Percentiles rank a stretch among this genome's conserved stretches.
Evolutionary conservation across 2,113 vertebrate species (phyloP).

Genomic region (Peromyscus californicus): DNA sequence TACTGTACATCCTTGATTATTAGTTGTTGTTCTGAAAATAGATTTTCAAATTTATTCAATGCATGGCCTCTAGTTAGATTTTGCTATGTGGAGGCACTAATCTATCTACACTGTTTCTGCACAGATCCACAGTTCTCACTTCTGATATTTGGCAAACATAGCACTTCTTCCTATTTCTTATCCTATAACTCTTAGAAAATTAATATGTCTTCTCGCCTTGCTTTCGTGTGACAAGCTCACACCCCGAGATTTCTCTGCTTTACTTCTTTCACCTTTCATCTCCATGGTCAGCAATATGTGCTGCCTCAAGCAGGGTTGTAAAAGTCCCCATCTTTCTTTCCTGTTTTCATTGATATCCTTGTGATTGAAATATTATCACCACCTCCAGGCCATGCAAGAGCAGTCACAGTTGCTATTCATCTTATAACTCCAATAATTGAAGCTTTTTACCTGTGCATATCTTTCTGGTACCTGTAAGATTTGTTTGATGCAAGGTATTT

Average conservation of each 20-base stretch:
- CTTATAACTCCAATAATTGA: slow-evolving; percentile 68
- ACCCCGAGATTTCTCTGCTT: background rate
- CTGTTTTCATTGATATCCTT: slow-evolving; percentile 55
- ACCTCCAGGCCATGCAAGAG: slow-evolving; percentile 71
- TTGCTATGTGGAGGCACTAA: slow-evolving; percentile 18
- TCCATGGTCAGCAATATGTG: slow-evolving; percentile 32
- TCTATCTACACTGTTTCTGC: background rate
- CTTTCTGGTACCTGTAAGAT: slow-evolving; percentile 53
- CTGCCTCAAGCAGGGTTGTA: slow-evolving; percentile 49
- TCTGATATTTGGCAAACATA: background rate
- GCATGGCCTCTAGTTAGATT: background rate
- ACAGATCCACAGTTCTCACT: background rate
- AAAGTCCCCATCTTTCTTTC: slow-evolving; percentile 15
- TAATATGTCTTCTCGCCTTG: background rate
- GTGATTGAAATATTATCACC: slow-evolving; percentile 78
- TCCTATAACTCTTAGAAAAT: slow-evolving; percentile 30
- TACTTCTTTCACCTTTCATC: slow-evolving; percentile 58
- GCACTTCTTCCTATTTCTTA: background rate
- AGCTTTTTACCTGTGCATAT: slow-evolving; percentile 42
- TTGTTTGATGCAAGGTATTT: slow-evolving; percentile 66
- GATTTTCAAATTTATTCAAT: background rate
- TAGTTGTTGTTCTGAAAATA: background rate
- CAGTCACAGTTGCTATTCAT: slow-evolving; percentile 69
- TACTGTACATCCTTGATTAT: background rate
- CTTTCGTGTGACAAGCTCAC: slow-evolving; percentile 22